Conservation (phyloP, 2,797 vertebrate genomes). For the Artibeus lituratus region DNA sequence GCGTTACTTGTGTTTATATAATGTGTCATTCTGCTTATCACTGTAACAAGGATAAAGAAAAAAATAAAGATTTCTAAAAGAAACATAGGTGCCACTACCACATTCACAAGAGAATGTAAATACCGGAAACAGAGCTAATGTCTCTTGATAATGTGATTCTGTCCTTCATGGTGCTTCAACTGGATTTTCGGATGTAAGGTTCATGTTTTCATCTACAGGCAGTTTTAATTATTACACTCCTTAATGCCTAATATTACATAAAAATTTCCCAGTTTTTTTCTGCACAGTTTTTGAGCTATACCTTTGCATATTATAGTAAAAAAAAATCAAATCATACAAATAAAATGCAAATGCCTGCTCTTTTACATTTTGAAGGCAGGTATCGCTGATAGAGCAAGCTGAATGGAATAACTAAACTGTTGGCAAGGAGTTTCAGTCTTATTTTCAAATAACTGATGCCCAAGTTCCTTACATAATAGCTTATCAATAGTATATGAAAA, state of each 20-base stretch:
- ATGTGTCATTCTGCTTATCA: conserved; percentile 45
- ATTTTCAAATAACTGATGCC: background rate
- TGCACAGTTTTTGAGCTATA: conserved; percentile 4
- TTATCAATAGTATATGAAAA: conserved; percentile 13
- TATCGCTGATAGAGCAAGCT: background rate
- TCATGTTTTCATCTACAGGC: background rate
- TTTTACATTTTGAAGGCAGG: background rate
- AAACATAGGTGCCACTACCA: background rate
- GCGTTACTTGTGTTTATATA: conserved; percentile 18
- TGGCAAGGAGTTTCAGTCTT: conserved; percentile 31
- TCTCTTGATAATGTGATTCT: background rate
- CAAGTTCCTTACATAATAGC: conserved; percentile 19
- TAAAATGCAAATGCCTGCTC: conserved; percentile 9
- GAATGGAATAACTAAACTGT: conserved; percentile 1
- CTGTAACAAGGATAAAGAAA: conserved; percentile 53
- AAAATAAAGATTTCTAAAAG: conserved; percentile 49
- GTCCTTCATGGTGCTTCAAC: background rate
- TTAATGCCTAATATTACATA: conserved; percentile 29
- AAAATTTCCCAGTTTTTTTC: conserved; percentile 42
- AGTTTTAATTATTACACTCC: conserved; percentile 23
- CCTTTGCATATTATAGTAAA: background rate
- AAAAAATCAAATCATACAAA: conserved; percentile 43
- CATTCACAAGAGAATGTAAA: conserved; percentile 39
- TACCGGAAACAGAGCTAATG: background rate
- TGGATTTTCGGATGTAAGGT: conserved; percentile 32